Evolutionary conservation across 1,140 invertebrate species (phyloP), one percentile per base, ranked within the genome.

Genomic region (Lasioglossum baleicum): DNA sequence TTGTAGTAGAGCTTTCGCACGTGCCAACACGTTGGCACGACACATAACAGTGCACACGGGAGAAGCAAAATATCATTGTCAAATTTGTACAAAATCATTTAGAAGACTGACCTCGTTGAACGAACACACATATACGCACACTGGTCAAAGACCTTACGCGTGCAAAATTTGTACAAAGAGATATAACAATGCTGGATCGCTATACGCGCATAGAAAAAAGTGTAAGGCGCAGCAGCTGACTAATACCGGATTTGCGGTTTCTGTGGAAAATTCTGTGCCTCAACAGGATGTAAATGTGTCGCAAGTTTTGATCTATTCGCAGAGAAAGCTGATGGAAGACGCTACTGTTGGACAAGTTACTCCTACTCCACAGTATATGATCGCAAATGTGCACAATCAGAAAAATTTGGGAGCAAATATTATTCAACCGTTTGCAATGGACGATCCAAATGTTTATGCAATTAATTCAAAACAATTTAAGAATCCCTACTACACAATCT

Each of bases 21-120:
- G 95, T 72, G 96, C 96, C 90, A 96, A 97, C 5, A 97, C 97
- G 2, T 89, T 98, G n/a, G 96, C 96, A 22, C 96, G 98, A 93
- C 97, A 97, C 86, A 93, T 97, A 64, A 94, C 96, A n/a, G 97
- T 96, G 70, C 96, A 97, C 88, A 95, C 90, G 86, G 91, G 91
- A 2, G 91, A 92, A 75, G 91, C 91, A 1, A 92, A 92, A 73
- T 92, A 92, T 81, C 88, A 91, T 44, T 92, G 91, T 74, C 87
- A 90, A 65, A 91, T 92, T 48, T 92, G 91, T 71, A 86, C 83
- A 75, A 92, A 92, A 51, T 91, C 90, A 0, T 92, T 92, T 60
- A 83, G 91, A 71, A 80, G 91, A 22, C 72, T 92, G 42, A 92
- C 91, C 7, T 92, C 91, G 0, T 70, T 92, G 2, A 92, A 92